Evolutionary conservation across 2,797 vertebrate species (phyloP).

Genomic region (Cottoperca gobio): DNA sequence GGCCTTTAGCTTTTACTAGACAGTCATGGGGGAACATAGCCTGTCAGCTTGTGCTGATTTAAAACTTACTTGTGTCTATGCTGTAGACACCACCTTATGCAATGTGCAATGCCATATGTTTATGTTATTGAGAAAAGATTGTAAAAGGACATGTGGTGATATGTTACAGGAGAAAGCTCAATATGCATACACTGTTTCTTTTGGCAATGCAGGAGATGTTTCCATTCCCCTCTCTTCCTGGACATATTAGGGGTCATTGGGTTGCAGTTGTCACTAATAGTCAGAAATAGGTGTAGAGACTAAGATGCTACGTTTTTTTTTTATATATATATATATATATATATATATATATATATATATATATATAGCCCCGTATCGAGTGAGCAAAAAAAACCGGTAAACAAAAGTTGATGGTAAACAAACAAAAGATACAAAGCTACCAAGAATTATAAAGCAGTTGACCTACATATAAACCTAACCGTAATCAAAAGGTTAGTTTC

Average conservation of each 20-base stretch:
- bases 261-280: conserved; percentile 54
- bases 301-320: conserved; percentile 4
- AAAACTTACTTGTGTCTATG: conserved; percentile 34
- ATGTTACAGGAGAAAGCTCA: conserved; percentile 46
- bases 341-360: too few species aligned
- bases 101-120: conserved; percentile 35
- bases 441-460: background rate
- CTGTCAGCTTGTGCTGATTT: conserved; percentile 26
- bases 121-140: conserved; percentile 43
- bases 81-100: conserved; percentile 15
- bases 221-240: conserved; percentile 40
- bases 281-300: conserved; percentile 23
- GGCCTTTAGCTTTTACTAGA: conserved; percentile 44
- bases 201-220: conserved; percentile 55
- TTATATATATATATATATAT: too few species aligned
- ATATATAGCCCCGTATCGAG: background rate
- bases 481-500: background rate
- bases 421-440: background rate
- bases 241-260: conserved; percentile 55
- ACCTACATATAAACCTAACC: background rate
- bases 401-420: background rate
- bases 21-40: conserved; percentile 26
- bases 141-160: conserved; percentile 53
- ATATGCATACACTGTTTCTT: conserved; percentile 52
- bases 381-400: background rate